Evolutionary conservation across 1,140 invertebrate species (phyloP).

Genomic region (Procambarus virginalis): DNA sequence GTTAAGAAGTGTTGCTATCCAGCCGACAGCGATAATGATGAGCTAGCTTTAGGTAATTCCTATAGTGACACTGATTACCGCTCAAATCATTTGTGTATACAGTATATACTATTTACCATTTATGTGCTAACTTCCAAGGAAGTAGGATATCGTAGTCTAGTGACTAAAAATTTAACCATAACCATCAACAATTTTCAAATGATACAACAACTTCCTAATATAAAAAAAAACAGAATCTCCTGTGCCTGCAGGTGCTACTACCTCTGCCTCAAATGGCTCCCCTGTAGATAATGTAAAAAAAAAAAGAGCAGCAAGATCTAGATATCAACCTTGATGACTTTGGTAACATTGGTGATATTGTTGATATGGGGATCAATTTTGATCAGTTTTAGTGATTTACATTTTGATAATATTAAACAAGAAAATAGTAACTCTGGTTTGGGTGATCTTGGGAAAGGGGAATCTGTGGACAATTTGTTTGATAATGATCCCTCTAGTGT

Average conservation of each 20-base stretch:
- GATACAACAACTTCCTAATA: slow-evolving; percentile 58
- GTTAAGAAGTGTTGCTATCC: too few species aligned
- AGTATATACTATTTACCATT: too few species aligned
- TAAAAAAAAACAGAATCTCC: slow-evolving; percentile 61
- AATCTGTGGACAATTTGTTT: slow-evolving; percentile 64
- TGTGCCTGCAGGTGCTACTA: slow-evolving; percentile 31
- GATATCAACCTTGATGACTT: slow-evolving; percentile 51
- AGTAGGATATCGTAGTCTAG: too few species aligned
- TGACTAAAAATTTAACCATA: too few species aligned
- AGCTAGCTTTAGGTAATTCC: too few species aligned
- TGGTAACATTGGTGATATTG: slow-evolving; percentile 60
- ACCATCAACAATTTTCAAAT: slow-evolving; percentile 56
- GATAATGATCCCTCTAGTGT: slow-evolving; percentile 65
- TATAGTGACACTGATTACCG: too few species aligned
- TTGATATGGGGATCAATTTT: slow-evolving; percentile 65
- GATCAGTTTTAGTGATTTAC: slow-evolving; percentile 64
- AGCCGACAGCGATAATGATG: too few species aligned
- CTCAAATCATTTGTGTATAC: too few species aligned
- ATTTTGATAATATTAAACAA: slow-evolving; percentile 67
- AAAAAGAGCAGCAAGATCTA: slow-evolving; percentile 57
- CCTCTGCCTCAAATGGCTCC: slow-evolving; percentile 40
- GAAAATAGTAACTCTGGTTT: slow-evolving; percentile 63
- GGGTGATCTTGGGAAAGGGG: slow-evolving; percentile 56
- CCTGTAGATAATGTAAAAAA: slow-evolving; percentile 40
- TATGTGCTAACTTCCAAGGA: background rate